These are phyloP conservation scores for Speoplatyrhinus poulsoni DNA, from an alignment of 2,113 vertebrate species.

Conservation along the genomic window DNA sequence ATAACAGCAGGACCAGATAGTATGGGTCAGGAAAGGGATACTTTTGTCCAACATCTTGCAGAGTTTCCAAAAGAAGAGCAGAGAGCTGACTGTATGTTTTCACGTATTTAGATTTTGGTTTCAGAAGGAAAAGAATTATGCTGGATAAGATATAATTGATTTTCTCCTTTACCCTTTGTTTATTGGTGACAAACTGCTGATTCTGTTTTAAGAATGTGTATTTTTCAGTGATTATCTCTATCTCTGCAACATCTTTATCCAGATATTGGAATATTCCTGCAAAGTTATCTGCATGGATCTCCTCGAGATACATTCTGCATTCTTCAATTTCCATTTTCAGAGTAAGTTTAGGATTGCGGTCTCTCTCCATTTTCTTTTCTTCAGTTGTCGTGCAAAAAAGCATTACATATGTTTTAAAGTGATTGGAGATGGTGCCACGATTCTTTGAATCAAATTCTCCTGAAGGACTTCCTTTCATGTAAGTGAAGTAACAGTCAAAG, in stretches of 20 bases:
- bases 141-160: constrained; percentile 58
- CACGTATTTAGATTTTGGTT: constrained; percentile 27
- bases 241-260: constrained; percentile 8
- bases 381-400: constrained; percentile 14
- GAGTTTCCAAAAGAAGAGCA: constrained; percentile 1
- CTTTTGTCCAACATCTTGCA: constrained; percentile 36
- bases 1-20: constrained; percentile 56
- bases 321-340: constrained; percentile 27
- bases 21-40: constrained; percentile 52
- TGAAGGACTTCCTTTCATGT: constrained; percentile 35
- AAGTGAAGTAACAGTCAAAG: constrained; percentile 32
- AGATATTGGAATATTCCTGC: constrained; percentile 48
- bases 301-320: constrained; percentile 37
- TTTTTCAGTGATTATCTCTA: constrained; percentile 30
- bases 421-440: accelerated
- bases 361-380: constrained; percentile 19
- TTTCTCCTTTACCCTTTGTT: constrained; percentile 32
- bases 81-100: constrained; percentile 16
- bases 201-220: constrained; percentile 37
- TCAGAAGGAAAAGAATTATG: constrained; percentile 44
- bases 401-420: constrained; percentile 12
- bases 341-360: constrained; percentile 12
- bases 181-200: not conserved
- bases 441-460: constrained; percentile 57
- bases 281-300: constrained; percentile 50